These are phyloP conservation scores for Rhinatrema bivittatum DNA, from an alignment of 2,797 vertebrate genomes.

Conservation along the genomic window DNA sequence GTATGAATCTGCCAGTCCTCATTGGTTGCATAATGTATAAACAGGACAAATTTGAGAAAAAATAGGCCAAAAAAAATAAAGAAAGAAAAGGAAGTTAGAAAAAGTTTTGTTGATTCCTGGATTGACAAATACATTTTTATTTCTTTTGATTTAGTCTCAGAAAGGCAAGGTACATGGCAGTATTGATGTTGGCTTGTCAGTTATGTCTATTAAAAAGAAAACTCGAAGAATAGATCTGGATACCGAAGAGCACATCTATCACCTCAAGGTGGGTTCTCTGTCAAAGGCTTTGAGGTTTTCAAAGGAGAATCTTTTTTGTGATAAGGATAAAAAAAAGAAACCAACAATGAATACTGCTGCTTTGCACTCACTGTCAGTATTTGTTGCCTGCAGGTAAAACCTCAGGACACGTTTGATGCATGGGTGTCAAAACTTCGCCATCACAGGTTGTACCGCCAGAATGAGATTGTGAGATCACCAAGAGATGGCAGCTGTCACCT, in stretches of 20 bases:
- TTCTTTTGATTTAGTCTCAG: conserved; percentile 76
- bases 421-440: conserved; percentile 94
- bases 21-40: too few relatives aligned
- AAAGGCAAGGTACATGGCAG: conserved; percentile 95
- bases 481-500: conserved; percentile 84
- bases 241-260: conserved; percentile 97
- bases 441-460: conserved; percentile 91
- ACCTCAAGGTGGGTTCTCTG: conserved; percentile 79
- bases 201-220: conserved; percentile 98
- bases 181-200: conserved; percentile 94
- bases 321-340: too few relatives aligned
- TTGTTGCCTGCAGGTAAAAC: conserved; percentile 78
- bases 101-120: too few relatives aligned
- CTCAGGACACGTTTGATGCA: conserved; percentile 91
- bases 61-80: too few relatives aligned
- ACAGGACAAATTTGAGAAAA: too few relatives aligned
- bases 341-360: too few relatives aligned
- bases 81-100: too few relatives aligned
- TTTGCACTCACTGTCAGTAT: neutral
- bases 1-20: too few relatives aligned
- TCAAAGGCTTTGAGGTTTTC: too few relatives aligned
- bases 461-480: conserved; percentile 94
- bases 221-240: conserved; percentile 94
- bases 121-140: conserved; percentile 2
- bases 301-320: too few relatives aligned